These are phyloP conservation scores for Ptychochromis oligacanthus DNA, from an alignment of 2,113 vertebrate species.

Conservation along the genomic window DNA sequence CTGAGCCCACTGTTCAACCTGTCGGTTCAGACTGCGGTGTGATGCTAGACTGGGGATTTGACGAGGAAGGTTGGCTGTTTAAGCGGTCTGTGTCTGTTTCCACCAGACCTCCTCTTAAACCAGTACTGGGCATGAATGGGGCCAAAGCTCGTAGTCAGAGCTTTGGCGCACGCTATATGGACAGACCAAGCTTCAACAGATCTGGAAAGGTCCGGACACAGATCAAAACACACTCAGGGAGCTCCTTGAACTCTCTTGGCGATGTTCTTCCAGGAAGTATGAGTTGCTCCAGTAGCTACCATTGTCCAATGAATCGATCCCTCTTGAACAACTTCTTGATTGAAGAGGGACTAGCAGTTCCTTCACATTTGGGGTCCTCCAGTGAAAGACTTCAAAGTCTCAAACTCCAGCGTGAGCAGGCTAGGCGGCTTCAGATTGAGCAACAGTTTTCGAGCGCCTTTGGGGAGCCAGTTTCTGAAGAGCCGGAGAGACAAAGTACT, in stretches of 20 bases:
- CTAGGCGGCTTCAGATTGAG: constrained; percentile 73
- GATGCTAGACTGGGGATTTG: constrained; percentile 79
- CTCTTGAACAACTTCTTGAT: constrained; percentile 77
- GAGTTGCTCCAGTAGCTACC: constrained; percentile 80
- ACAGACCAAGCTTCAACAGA: constrained; percentile 80
- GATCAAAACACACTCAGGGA: constrained; percentile 92
- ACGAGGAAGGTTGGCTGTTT: constrained; percentile 83
- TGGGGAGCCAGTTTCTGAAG: constrained; percentile 85
- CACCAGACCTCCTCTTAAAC: constrained; percentile 86
- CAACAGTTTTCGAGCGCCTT: constrained; percentile 79
- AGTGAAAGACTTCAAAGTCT: constrained; percentile 76
- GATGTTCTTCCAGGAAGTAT: constrained; percentile 84
- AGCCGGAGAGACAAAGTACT: constrained; percentile 79
- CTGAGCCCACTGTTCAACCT: constrained; percentile 63
- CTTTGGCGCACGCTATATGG: constrained; percentile 85
- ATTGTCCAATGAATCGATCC: constrained; percentile 85
- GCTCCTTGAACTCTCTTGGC: constrained; percentile 82
- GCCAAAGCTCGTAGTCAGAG: constrained; percentile 93
- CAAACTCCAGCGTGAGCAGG: constrained; percentile 77
- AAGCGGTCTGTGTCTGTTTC: constrained; percentile 87
- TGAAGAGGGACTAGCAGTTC: constrained; percentile 70
- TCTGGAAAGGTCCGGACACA: constrained; percentile 86
- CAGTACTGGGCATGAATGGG: constrained; percentile 92
- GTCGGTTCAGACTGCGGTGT: constrained; percentile 51
- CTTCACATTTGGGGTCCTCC: constrained; percentile 68